Percentiles rank a stretch among this genome's conserved stretches.
These are phyloP conservation scores for Lycodopsis pacificus DNA, from an alignment of 2,797 vertebrate genomes.

Conservation along the genomic window DNA sequence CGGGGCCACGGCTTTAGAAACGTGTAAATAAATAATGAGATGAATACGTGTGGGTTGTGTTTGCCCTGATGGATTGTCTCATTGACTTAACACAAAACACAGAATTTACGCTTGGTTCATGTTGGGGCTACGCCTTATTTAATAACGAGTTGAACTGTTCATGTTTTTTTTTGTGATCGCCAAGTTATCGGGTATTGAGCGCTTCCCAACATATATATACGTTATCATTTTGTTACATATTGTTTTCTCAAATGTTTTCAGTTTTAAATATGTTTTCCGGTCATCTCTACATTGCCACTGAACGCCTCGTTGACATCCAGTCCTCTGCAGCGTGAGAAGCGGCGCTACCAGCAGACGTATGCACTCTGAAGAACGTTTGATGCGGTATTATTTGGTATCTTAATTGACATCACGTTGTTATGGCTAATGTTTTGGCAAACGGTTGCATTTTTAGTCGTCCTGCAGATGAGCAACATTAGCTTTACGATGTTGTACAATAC, in stretches of 20 bases:
- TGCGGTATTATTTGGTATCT: not conserved
- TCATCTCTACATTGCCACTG: not conserved
- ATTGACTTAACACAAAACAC: not conserved
- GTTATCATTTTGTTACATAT: not conserved
- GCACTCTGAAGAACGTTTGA: not conserved
- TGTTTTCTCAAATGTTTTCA: not conserved
- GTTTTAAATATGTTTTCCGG: not conserved
- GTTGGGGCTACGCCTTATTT: not conserved
- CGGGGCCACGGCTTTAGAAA: constrained; percentile 4
- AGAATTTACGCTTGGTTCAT: not conserved
- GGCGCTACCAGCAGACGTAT: not conserved
- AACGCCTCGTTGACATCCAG: not conserved
- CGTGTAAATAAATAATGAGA: constrained; percentile 19
- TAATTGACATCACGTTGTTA: not conserved
- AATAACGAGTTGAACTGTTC: not conserved
- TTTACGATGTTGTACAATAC: no score
- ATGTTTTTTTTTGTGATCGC: not conserved
- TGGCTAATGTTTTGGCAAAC: not conserved
- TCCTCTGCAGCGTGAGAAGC: not conserved
- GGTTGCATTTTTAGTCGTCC: no score
- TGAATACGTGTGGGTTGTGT: not conserved
- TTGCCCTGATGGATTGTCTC: not conserved
- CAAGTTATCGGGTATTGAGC: not conserved
- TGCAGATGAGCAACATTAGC: not conserved
- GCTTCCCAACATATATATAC: not conserved